Evolutionary conservation across 2,888 invertebrate genomes (phyloP).

Genomic region (Leucania comma): DNA sequence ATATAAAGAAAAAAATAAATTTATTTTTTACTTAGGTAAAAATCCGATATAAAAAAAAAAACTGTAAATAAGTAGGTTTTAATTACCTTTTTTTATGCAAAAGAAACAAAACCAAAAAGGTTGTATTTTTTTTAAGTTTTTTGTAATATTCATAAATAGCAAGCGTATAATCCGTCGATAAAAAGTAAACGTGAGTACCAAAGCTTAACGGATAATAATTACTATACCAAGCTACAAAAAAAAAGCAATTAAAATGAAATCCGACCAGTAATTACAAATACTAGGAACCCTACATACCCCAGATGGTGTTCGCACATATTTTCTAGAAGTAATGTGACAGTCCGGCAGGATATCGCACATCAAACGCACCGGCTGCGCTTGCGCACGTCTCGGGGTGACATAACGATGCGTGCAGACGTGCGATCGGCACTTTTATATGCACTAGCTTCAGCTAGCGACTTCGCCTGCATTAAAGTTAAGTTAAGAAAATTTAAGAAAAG

Average conservation of each 20-base stretch:
- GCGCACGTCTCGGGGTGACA: slow-evolving; percentile 49
- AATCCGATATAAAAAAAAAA: no score
- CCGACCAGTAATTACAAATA: slow-evolving; percentile 3
- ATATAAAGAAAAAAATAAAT: no score
- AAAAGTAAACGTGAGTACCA: not conserved
- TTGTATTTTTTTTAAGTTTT: not conserved
- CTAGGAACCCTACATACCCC: slow-evolving; percentile 13
- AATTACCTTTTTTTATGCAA: no score
- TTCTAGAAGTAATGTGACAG: slow-evolving; percentile 45
- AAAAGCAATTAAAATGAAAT: slow-evolving; percentile 16
- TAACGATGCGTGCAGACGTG: slow-evolving; percentile 46
- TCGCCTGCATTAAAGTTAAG: no score
- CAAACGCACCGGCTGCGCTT: slow-evolving; percentile 47
- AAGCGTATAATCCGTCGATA: not conserved
- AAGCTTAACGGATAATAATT: not conserved
- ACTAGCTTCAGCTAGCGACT: not conserved
- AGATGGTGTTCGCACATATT: slow-evolving; percentile 11
- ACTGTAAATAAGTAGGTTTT: no score
- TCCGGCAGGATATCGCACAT: slow-evolving; percentile 40
- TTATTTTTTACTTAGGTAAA: no score
- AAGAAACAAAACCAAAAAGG: no score
- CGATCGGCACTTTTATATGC: slow-evolving; percentile 29
- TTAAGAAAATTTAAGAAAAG: no score
- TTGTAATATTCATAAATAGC: not conserved
- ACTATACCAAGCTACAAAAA: not conserved